These are phyloP conservation scores for Odontothrips loti DNA, from an alignment of 2,888 invertebrate species.

Conservation along the genomic window DNA sequence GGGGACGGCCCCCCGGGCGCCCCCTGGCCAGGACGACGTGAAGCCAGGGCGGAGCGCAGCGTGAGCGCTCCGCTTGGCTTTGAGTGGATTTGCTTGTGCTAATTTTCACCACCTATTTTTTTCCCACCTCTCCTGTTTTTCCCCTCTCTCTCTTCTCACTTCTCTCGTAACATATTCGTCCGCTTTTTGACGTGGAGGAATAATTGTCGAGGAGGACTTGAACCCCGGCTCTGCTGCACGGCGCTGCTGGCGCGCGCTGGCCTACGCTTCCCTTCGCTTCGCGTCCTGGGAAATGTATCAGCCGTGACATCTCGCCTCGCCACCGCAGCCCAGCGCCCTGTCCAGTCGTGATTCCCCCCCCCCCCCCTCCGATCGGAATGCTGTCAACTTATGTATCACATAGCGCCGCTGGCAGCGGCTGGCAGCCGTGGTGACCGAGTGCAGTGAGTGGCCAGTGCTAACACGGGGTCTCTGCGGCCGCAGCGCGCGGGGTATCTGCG, in stretches of 20 bases:
- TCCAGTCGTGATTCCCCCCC: neutral
- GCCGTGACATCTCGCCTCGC: neutral
- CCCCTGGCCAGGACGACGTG: neutral
- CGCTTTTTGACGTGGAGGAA: too few relatives aligned
- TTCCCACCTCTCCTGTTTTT: too few relatives aligned
- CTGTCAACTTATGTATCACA: neutral
- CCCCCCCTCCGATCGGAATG: conserved; percentile 3
- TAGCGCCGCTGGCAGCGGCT: neutral
- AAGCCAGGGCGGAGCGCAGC: too few relatives aligned
- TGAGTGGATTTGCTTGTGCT: too few relatives aligned
- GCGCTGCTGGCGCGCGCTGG: neutral
- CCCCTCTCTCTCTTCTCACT: too few relatives aligned
- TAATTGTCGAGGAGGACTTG: too few relatives aligned
- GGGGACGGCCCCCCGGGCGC: neutral
- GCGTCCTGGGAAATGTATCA: conserved; percentile 1
- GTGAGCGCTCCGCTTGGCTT: too few relatives aligned
- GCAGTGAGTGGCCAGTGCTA: neutral
- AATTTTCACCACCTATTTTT: too few relatives aligned
- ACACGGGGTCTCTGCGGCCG: neutral
- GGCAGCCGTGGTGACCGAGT: neutral
- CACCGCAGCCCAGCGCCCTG: neutral
- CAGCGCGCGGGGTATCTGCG: conserved; percentile 2
- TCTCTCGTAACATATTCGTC: too few relatives aligned
- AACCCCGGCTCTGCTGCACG: neutral
- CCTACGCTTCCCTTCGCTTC: neutral